Evolutionary conservation across 1,140 invertebrate genomes (phyloP).

Genomic region (Chionoecetes opilio): DNA sequence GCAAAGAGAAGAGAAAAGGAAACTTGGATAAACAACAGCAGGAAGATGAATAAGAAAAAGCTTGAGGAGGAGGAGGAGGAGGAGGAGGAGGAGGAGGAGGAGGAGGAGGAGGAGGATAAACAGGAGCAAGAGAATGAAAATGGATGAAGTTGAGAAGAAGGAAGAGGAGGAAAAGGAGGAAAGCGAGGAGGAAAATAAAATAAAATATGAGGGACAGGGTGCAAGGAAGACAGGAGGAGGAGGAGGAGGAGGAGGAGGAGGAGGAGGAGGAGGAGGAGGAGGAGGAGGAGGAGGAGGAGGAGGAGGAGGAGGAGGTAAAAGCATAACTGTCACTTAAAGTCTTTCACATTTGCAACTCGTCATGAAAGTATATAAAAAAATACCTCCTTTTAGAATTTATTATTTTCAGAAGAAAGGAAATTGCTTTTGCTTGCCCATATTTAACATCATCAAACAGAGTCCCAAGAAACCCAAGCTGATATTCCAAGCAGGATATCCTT

Average conservation of each 20-base stretch:
- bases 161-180: not conserved
- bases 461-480: too few species aligned
- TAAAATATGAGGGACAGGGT: not conserved
- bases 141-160: not conserved
- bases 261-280: not conserved
- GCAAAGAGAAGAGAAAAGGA: not conserved
- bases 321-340: not conserved
- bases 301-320: not conserved
- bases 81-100: not conserved
- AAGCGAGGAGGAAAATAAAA: not conserved
- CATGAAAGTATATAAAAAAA: slow-evolving; percentile 9
- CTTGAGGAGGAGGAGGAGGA: not conserved
- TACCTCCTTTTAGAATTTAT: not conserved
- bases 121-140: not conserved
- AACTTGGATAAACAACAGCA: too few species aligned
- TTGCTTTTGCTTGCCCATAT: not conserved
- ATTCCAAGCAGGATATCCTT: too few species aligned
- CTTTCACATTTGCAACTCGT: not conserved
- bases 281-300: not conserved
- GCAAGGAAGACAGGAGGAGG: too few species aligned
- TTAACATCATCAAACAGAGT: not conserved
- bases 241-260: not conserved
- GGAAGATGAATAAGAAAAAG: not conserved
- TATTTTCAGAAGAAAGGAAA: not conserved
- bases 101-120: not conserved